A percentile compares a stretch with the other conserved stretches of the same genome.
Evolutionary conservation across 2,888 invertebrate genomes (phyloP).

Genomic region (Steromphala cineraria): DNA sequence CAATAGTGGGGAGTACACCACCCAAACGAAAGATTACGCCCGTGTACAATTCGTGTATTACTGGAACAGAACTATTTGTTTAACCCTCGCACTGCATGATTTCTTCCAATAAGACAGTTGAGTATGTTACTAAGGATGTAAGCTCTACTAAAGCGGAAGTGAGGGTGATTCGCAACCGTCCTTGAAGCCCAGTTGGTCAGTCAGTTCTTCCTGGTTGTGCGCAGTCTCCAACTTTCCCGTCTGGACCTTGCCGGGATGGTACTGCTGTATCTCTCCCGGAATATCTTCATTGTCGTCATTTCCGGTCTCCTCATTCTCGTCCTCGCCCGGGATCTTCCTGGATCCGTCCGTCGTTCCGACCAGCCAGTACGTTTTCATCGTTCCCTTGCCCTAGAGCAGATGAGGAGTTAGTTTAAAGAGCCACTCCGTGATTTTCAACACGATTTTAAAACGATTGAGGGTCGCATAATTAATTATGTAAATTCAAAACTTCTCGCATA

Average conservation of each 20-base stretch:
- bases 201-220: background rate
- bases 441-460: too few relatives aligned
- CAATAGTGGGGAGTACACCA: too few relatives aligned
- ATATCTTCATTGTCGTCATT: conserved; percentile 23
- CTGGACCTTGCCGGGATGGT: conserved; percentile 22
- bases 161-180: background rate
- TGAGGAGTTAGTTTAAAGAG: background rate
- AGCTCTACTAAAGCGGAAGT: too few relatives aligned
- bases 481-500: too few relatives aligned
- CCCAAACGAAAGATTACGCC: too few relatives aligned
- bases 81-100: too few relatives aligned
- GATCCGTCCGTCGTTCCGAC: background rate
- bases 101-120: too few relatives aligned
- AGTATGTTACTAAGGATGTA: too few relatives aligned
- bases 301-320: background rate
- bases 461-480: too few relatives aligned
- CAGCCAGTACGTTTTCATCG: conserved; percentile 36
- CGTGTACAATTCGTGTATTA: too few relatives aligned
- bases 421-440: too few relatives aligned
- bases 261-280: conserved; percentile 35
- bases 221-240: conserved; percentile 22
- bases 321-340: conserved; percentile 5
- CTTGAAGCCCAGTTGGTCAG: conserved; percentile 1
- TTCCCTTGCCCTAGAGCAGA: conserved; percentile 31
- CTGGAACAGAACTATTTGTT: too few relatives aligned